Conservation (phyloP, 2,797 vertebrate species). For the Platyrinchus mystaceus region DNA sequence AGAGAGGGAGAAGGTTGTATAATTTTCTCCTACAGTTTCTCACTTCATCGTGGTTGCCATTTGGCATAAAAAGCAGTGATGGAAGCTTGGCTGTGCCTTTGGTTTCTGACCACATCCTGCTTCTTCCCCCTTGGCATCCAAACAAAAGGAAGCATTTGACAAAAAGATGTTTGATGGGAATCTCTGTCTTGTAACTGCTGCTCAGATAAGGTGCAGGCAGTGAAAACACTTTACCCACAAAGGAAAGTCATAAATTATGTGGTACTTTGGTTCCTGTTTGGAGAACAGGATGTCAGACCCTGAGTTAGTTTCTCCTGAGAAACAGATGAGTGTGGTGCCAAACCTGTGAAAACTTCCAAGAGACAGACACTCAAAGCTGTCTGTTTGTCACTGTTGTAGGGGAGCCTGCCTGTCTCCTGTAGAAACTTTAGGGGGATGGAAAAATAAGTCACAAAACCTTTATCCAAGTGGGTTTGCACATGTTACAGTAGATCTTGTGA, state of each 20-base stretch:
- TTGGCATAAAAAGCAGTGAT: not conserved
- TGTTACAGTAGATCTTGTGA: not conserved
- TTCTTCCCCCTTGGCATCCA: not conserved
- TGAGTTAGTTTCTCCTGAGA: not conserved
- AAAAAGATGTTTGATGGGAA: slow-evolving; percentile 9
- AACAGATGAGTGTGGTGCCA: not conserved
- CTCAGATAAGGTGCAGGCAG: slow-evolving; percentile 7
- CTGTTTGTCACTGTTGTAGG: not conserved
- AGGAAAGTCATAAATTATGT: slow-evolving; percentile 2
- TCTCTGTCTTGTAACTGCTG: not conserved
- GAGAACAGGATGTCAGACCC: not conserved
- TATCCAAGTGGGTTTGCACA: not conserved
- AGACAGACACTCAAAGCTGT: not conserved
- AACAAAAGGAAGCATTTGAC: slow-evolving; percentile 18
- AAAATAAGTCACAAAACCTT: not conserved
- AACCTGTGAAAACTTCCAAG: not conserved
- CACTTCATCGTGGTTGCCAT: not conserved
- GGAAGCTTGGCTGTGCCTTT: not conserved
- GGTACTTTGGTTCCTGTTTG: not conserved
- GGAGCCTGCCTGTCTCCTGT: not conserved
- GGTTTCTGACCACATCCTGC: not conserved
- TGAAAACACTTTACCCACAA: slow-evolving; percentile 7
- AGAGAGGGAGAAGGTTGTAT: not conserved
- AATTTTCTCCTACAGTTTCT: not conserved
- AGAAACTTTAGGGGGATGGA: not conserved